A percentile compares a stretch with the other conserved stretches of the same genome.
Evolutionary conservation across 1,140 invertebrate genomes (phyloP).

Genomic region (Vollenhovia emeryi): DNA sequence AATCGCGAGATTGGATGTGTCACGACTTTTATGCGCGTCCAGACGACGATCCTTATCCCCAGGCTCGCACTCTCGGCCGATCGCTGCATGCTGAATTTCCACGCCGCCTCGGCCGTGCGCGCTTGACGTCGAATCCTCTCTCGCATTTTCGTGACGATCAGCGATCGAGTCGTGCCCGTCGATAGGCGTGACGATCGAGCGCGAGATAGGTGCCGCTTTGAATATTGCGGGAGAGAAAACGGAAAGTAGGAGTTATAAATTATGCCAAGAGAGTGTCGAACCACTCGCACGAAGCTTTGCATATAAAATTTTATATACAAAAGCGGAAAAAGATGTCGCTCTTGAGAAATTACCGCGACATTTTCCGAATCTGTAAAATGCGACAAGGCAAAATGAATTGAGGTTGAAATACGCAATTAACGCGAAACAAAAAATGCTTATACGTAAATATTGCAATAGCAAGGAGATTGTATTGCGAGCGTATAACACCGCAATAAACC

Average conservation of each 20-base stretch:
- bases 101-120: conserved; percentile 33
- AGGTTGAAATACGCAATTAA: not conserved
- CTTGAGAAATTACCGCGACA: not conserved
- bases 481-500: not conserved
- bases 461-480: not conserved
- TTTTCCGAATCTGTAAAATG: not conserved
- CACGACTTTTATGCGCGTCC: conserved; percentile 60
- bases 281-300: too few species aligned
- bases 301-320: not conserved
- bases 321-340: not conserved
- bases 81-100: conserved; percentile 52
- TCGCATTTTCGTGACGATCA: conserved; percentile 36
- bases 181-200: conserved; percentile 42
- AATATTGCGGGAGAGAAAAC: conserved; percentile 12
- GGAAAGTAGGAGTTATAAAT: not conserved
- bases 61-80: conserved; percentile 6
- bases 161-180: not conserved
- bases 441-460: not conserved
- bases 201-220: conserved; percentile 31
- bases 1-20: conserved; percentile 76
- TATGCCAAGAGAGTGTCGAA: not conserved
- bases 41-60: conserved; percentile 51
- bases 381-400: not conserved
- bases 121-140: conserved; percentile 2
- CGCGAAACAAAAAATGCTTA: not conserved